Evolutionary conservation across 2,797 vertebrate species (phyloP), one percentile per base, ranked within the genome.

Genomic region (Pipistrellus pipistrellus): DNA sequence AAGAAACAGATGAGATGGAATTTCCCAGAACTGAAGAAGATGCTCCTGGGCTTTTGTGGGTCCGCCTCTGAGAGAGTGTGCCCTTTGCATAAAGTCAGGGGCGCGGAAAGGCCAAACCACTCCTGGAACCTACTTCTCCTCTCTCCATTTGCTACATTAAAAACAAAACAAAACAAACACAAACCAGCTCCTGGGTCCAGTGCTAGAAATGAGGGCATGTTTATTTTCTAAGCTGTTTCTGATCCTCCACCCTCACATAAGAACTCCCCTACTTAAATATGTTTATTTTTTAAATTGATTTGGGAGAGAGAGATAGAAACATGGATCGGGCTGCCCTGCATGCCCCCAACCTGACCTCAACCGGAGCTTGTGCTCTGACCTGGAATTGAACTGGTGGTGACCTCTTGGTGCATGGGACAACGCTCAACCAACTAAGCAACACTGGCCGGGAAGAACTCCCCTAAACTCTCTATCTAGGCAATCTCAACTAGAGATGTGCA

Each of bases 1-100:
- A 97, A 93, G 93, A 94, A 85, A 90, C 59, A 46, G 27, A 25
- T 64, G 35, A 83, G 32, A 71, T 69, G 48, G 76, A 75, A 69
- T 53, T 53, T 30, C 15, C 66, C 64, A 59, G 68, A 82, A 48
- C 38, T 23, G 55, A 59, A 41, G 27, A 83, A 27, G 68, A 35
- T 69, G n/a, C 46, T 41, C 30, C 68, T 41, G 11, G 57, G 8
- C 48, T 76, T 86, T 17, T 48, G 14, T 48, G n/a, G 21, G 4
- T 76, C 59, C 83, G 41, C 21, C 57, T 80, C 53, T 10, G 25
- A 85, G 81, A 48, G 21, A 10, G 8, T 18, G 23, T 32, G 23
- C 15, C 38, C 23, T 72, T 23, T 57, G 41, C 1, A 53, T 30
- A 82, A 48, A 78, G 14, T 30, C 62, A 25, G 72, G 55, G 17